Base-by-base conservation (phyloP, 2,797 vertebrate species). In the Enteromius radiatus region DNA sequence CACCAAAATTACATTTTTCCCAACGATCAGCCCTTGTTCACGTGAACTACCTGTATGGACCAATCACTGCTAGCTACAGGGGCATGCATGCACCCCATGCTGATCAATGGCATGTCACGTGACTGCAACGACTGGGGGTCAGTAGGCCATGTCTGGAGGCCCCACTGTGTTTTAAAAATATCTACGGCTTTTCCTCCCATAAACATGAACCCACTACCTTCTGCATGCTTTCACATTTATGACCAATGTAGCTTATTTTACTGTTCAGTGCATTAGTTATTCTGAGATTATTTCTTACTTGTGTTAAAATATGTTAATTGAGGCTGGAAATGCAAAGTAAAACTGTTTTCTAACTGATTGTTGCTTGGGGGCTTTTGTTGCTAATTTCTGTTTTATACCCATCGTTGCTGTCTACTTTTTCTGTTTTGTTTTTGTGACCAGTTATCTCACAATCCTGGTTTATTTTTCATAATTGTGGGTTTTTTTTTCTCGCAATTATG, bases 1-100 rank as follows among this genome's bases (percentile, higher is more conserved):
- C 52, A 47, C 64, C 64, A 47, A 26, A 76, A 61, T 14, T 47
- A 52, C 64, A 47, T 33, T 82, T 82, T 69, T 61, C 49, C 49
- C 14, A 43, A 28, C 7, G 41, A 84, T 82, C 88, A 89, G 81
- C 9, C 76, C 10, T 31, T 38, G 88, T 85, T 81, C 88, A 87
- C 88, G 86, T 89, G 86, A n/a, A 87, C 86, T 38, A 2, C 52
- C 64, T 9, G 11, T 61, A 63, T 81, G 9, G 10, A 56, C 88
- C 86, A 89, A 89, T 89, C 88, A 82, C 41, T 0, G 63, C 76
- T 23, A 45, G 45, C 43, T 43, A 21, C 1, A 38, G 33, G 38
- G 31, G 76, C 85, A 31, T 84, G 85, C 69, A 47, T 4, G 11
- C 10, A 6, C 33, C 75, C 45, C 26, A 15, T 10, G 59, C 56